Evolutionary conservation across 2,113 vertebrate genomes (phyloP).

Genomic region (Caloenas nicobarica): DNA sequence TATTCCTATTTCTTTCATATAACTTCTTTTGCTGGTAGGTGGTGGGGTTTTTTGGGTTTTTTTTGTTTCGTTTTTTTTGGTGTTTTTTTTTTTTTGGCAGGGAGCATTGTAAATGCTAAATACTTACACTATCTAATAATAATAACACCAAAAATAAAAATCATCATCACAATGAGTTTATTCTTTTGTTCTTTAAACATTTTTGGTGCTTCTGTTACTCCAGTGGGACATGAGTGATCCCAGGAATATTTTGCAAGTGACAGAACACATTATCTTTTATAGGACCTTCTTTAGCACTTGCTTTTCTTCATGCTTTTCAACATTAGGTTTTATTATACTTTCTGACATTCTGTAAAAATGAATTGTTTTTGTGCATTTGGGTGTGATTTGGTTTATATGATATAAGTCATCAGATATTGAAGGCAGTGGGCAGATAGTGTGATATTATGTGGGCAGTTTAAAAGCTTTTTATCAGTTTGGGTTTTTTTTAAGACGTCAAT

Average conservation of each 20-base stretch:
- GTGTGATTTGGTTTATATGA: neutral
- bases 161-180: fast-evolving
- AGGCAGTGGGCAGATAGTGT: neutral
- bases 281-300: neutral
- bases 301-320: neutral
- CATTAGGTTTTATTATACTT: neutral
- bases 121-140: neutral
- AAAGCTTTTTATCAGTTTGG: neutral
- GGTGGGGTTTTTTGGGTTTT: neutral
- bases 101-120: neutral
- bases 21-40: fast-evolving
- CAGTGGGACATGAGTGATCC: neutral
- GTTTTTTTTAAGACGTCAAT: neutral
- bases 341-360: neutral
- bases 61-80: neutral
- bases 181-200: neutral
- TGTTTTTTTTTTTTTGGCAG: fast-evolving
- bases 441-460: neutral
- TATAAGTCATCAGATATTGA: neutral
- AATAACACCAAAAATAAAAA: neutral
- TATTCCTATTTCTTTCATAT: neutral
- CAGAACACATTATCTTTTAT: neutral
- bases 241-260: neutral
- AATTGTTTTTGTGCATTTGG: neutral
- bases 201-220: neutral